Percentiles rank a stretch among this genome's conserved stretches.
Conservation (phyloP, 2,113 vertebrate genomes). For the Hystrix brachyura region DNA sequence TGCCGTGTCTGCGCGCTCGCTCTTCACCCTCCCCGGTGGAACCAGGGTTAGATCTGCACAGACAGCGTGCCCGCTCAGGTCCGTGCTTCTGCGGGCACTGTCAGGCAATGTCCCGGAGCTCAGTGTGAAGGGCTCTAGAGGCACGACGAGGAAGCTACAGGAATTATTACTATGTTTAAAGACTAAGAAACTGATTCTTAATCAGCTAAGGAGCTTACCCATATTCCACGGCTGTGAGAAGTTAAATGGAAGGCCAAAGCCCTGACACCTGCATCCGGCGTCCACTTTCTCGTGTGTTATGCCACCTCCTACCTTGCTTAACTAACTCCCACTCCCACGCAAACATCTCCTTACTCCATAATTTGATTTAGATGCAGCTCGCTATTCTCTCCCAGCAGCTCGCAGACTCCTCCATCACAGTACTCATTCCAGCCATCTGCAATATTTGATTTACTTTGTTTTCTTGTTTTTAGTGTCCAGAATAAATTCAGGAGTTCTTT, state of each 20-base stretch:
- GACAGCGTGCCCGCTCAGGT: background rate
- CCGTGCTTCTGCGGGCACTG: background rate
- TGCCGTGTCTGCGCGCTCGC: background rate
- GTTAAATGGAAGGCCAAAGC: background rate
- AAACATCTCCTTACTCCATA: background rate
- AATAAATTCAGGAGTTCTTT: background rate
- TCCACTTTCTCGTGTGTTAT: background rate
- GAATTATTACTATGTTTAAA: background rate
- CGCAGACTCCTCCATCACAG: background rate
- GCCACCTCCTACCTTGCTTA: background rate
- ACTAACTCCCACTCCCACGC: background rate
- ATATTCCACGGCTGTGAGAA: background rate
- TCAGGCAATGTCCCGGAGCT: background rate
- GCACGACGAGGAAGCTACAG: background rate
- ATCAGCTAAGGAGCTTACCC: background rate
- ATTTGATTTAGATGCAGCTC: background rate
- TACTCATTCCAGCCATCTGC: background rate
- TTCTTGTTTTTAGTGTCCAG: background rate
- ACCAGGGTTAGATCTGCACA: background rate
- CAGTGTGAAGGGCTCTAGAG: background rate
- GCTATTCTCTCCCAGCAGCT: background rate
- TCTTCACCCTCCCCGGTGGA: background rate
- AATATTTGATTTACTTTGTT: background rate
- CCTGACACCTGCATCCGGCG: background rate
- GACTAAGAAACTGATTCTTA: constrained; percentile 15